Base-by-base conservation (phyloP, 2,113 vertebrate genomes). In the Eretmochelys imbricata region DNA sequence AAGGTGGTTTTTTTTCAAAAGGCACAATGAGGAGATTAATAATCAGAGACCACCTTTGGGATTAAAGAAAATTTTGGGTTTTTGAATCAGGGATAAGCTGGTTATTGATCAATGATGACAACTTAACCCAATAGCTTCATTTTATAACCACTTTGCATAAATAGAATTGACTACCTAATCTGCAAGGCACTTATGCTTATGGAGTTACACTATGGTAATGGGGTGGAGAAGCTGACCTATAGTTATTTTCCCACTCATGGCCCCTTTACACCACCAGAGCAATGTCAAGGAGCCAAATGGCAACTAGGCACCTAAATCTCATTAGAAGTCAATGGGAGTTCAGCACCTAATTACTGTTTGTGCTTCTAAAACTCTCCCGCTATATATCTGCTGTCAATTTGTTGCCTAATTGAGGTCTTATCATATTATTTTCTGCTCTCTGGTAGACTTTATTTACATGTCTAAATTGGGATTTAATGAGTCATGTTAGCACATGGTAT, bases 41-140 rank as follows among this genome's bases (percentile, higher is more conserved):
- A 53, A 93, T 85, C 75, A 89, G 83, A 95, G 94, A 95, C 65
- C 95, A 95, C 95, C 95, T 94, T 85, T 65, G 92, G 48, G n/a
- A 88, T 84, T 1, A 93, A 87, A 94, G 78, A 89, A 95, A 95
- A 94, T 89, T 83, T 72, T 69, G 90, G 72, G 87, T 72, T 95
- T 1, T 84, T 87, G 89, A 87, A 91, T 93, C 85, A n/a, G 1
- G 0, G 55, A 89, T 84, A 62, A 95, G 57, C 80, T 84, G 83
- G 24, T 86, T 38, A 92, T 90, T 81, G 54, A 84, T 87, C 65
- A 5, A 5, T 53, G 89, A 4, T 2, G 48, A 95, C 46, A 17
- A 89, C 65, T 83, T 72, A 72, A 85, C 72, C 38, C 35, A 85
- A 31, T 12, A 57, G 25, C 2, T 0, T n/a, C 35, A n/a, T 69